Percentiles rank a stretch among this genome's conserved stretches.
Conservation (phyloP, 2,797 vertebrate genomes). For the Arremon brunneinucha region DNA sequence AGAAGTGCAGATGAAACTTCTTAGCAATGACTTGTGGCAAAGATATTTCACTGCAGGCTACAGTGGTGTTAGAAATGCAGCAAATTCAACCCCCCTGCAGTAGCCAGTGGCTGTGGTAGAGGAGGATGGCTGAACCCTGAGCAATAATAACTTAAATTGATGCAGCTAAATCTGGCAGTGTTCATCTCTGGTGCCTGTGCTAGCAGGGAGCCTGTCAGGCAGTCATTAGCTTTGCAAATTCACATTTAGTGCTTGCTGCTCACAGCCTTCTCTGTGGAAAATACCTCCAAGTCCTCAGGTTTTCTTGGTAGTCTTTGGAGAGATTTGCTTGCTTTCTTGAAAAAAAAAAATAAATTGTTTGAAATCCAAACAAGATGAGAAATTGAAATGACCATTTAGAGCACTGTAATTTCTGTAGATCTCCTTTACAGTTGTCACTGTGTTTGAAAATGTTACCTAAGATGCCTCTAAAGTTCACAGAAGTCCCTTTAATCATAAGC, state of each 20-base stretch:
- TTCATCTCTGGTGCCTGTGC: not conserved
- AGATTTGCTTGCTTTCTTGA: not conserved
- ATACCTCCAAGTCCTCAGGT: not conserved
- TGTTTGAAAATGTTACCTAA: not conserved
- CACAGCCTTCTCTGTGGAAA: not conserved
- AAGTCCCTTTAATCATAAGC: not conserved
- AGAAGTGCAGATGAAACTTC: not conserved
- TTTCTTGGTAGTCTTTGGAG: not conserved
- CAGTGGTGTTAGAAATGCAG: not conserved
- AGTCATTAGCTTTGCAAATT: not conserved
- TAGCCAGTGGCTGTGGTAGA: not conserved
- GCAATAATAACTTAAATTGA: not conserved
- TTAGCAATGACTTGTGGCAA: not conserved
- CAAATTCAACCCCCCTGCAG: not conserved
- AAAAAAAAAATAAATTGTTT: not conserved
- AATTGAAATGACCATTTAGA: not conserved
- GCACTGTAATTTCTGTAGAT: not conserved
- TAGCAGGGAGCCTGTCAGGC: not conserved
- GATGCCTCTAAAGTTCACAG: not conserved
- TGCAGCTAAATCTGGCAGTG: not conserved
- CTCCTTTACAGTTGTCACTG: not conserved
- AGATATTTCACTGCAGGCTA: not conserved
- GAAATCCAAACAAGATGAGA: not conserved
- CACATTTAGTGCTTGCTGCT: not conserved
- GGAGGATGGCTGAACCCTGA: not conserved